These are phyloP conservation scores for Phaethornis superciliosus DNA, from an alignment of 2,113 vertebrate genomes.

Conservation along the genomic window DNA sequence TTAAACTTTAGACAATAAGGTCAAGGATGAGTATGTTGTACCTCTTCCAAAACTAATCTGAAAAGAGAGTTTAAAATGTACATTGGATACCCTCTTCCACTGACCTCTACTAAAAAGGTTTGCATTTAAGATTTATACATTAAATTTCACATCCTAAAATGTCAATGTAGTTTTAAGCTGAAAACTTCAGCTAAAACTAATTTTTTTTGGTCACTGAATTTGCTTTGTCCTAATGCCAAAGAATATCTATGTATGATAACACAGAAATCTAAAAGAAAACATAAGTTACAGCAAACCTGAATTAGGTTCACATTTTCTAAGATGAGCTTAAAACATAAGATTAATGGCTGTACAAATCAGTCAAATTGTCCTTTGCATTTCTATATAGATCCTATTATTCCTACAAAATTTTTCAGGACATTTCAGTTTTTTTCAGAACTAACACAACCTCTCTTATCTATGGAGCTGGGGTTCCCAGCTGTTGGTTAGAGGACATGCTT, in stretches of 20 bases:
- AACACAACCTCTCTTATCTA: slow-evolving; percentile 75
- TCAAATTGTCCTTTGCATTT: slow-evolving; percentile 70
- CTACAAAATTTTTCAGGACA: slow-evolving; percentile 59
- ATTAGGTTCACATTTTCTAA: slow-evolving; percentile 40
- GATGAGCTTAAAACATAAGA: slow-evolving; percentile 72
- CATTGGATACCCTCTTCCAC: not conserved
- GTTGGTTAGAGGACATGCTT: slow-evolving; percentile 58
- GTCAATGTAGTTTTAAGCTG: not conserved
- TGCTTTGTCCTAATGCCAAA: slow-evolving; percentile 27
- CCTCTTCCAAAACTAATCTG: slow-evolving; percentile 3
- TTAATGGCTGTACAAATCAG: slow-evolving; percentile 62
- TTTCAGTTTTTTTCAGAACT: slow-evolving; percentile 64
- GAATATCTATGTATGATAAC: not conserved
- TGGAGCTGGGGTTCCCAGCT: slow-evolving; percentile 72
- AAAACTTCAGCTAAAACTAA: not conserved
- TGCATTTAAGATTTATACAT: slow-evolving; percentile 3
- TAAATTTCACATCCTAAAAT: not conserved
- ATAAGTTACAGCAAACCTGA: not conserved
- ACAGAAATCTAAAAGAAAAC: slow-evolving; percentile 46
- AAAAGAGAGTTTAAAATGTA: not conserved
- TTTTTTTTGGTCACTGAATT: slow-evolving; percentile 64
- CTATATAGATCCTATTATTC: slow-evolving; percentile 72
- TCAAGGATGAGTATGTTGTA: not conserved
- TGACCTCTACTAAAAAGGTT: not conserved
- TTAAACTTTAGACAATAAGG: not conserved